phyloP scores from a whole-genome alignment of 1,140 invertebrate genomes.

The Agrypnia vestita region DNA sequence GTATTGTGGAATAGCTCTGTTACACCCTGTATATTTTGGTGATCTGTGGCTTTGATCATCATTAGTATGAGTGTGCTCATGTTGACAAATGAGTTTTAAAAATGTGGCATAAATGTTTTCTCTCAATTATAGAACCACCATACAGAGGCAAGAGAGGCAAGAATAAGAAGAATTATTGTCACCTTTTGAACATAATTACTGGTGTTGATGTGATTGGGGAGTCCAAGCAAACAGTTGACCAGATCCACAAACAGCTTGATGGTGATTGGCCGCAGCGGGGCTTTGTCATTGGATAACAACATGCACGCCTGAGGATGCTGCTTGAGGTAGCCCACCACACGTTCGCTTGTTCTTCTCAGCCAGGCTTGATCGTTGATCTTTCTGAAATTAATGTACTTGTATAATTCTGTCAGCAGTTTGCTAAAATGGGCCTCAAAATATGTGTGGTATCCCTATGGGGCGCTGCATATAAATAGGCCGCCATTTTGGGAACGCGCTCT shows the following conservation, averaged over 20 bases:
- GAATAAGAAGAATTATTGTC: constrained; percentile 6
- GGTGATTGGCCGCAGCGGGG: constrained; percentile 54
- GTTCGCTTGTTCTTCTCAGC: constrained; percentile 31
- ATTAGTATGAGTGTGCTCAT: too few species aligned
- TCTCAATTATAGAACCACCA: too few species aligned
- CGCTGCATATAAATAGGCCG: too few species aligned
- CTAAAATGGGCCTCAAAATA: too few species aligned
- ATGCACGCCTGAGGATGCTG: neutral
- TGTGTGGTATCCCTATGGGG: too few species aligned
- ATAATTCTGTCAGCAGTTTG: too few species aligned
- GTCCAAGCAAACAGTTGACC: constrained; percentile 48
- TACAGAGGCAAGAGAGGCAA: neutral
- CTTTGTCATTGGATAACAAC: constrained; percentile 12
- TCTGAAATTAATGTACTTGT: constrained; percentile 7
- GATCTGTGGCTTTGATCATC: too few species aligned
- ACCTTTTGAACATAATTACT: constrained; percentile 56
- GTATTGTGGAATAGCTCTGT: too few species aligned
- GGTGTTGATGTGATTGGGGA: constrained; percentile 36
- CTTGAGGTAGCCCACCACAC: constrained; percentile 38
- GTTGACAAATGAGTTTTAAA: too few species aligned
- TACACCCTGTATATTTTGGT: too few species aligned
- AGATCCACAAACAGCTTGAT: constrained; percentile 54
- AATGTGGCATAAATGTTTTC: too few species aligned
- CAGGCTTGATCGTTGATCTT: constrained; percentile 21
- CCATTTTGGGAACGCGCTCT: too few species aligned